Evolutionary conservation across 2,888 invertebrate species (phyloP).

Genomic region (Didymodactylos carnosus): DNA sequence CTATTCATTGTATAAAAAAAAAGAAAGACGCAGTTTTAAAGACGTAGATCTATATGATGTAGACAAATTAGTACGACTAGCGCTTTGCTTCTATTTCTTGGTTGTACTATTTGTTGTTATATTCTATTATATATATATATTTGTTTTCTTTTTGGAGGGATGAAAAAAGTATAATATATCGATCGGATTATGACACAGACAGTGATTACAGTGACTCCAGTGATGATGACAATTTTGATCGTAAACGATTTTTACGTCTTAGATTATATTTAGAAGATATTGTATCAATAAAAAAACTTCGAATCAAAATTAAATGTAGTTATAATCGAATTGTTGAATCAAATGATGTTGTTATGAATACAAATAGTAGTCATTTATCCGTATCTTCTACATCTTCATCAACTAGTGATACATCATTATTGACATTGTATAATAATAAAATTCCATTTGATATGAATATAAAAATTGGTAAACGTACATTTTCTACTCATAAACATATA

Average conservation of each 20-base stretch:
- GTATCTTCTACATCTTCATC: neutral
- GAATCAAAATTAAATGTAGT: neutral
- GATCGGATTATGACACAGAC: too few species aligned
- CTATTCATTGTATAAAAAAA: too few species aligned
- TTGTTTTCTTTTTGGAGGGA: too few species aligned
- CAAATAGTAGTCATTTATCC: neutral
- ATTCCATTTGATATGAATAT: neutral
- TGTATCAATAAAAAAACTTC: neutral
- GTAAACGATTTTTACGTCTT: neutral
- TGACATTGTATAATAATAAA: neutral
- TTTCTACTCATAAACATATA: neutral
- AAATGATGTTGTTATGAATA: neutral
- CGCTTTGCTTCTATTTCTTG: too few species aligned
- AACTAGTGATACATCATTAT: neutral
- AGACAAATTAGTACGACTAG: too few species aligned
- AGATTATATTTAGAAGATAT: neutral
- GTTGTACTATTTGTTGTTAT: too few species aligned
- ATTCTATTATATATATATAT: too few species aligned
- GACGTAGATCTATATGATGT: neutral
- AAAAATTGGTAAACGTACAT: neutral
- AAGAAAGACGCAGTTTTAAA: too few species aligned
- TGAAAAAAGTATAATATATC: too few species aligned
- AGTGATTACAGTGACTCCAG: neutral
- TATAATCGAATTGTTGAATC: neutral
- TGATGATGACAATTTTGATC: neutral